phyloP scores from a whole-genome alignment of 2,113 vertebrate genomes.

The Dipodomys ordii region DNA sequence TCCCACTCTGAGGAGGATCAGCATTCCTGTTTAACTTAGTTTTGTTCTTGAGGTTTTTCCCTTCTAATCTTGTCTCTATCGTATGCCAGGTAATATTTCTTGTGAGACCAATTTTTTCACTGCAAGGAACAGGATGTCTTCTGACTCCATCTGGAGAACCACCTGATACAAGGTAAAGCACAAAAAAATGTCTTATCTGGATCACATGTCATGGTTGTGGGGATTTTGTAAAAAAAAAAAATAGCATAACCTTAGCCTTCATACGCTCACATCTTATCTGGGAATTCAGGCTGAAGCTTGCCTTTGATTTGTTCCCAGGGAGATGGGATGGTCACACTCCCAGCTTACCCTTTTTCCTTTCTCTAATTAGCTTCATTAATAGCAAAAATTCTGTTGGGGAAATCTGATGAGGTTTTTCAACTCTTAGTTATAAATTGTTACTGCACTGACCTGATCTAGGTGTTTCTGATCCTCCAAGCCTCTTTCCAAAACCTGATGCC shows the following conservation, averaged over 20 bases:
- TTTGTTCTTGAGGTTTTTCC: not conserved
- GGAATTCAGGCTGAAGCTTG: not conserved
- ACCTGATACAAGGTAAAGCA: not conserved
- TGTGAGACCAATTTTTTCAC: not conserved
- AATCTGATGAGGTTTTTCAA: constrained; percentile 53
- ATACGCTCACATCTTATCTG: not conserved
- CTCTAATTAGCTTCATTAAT: constrained; percentile 58
- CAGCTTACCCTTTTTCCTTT: not conserved
- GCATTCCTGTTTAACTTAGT: not conserved
- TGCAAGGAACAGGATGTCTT: not conserved
- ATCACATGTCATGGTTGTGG: not conserved
- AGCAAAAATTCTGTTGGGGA: constrained; percentile 20
- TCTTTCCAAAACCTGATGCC: constrained; percentile 26
- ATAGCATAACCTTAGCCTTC: not conserved
- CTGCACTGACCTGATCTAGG: constrained; percentile 15
- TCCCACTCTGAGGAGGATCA: not conserved
- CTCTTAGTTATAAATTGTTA: constrained; percentile 44
- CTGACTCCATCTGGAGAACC: not conserved
- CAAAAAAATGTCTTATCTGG: not conserved
- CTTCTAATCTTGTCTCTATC: not conserved
- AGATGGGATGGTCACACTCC: not conserved
- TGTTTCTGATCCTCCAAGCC: constrained; percentile 18
- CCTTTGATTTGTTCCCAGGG: not conserved
- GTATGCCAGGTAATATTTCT: not conserved
- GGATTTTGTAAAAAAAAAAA: not conserved